Conservation (phyloP, 2,888 invertebrate genomes). For the Nudaria mundana region DNA sequence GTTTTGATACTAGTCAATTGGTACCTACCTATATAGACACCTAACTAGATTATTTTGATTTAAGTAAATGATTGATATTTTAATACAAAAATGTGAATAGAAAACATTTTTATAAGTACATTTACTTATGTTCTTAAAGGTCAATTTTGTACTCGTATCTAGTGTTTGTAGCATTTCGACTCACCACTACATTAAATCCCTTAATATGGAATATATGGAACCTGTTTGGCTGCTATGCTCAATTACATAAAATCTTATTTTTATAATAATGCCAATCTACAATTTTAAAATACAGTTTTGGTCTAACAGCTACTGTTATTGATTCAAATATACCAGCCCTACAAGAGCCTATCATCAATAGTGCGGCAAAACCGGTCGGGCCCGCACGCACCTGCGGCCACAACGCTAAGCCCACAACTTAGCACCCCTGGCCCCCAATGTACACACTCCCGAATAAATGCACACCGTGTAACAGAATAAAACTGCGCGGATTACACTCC, state of each 20-base stretch:
- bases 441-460: constrained; percentile 18
- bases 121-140: too few species aligned
- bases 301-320: too few species aligned
- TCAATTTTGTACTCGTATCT: background rate
- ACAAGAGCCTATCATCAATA: constrained; percentile 41
- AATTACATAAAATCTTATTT: too few species aligned
- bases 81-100: background rate
- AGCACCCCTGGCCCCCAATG: constrained; percentile 31
- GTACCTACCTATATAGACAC: background rate
- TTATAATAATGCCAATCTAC: too few species aligned
- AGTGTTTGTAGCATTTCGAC: background rate
- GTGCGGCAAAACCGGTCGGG: constrained; percentile 43
- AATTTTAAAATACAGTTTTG: too few species aligned
- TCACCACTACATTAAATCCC: background rate
- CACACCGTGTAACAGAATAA: constrained; percentile 6
- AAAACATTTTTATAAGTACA: background rate
- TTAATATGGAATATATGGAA: too few species aligned
- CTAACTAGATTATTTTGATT: too few species aligned
- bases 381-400: constrained; percentile 57
- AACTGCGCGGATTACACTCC: constrained; percentile 5
- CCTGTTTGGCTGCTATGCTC: too few species aligned
- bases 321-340: background rate
- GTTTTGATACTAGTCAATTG: background rate
- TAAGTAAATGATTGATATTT: background rate
- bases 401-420: constrained; percentile 42